phyloP scores from a whole-genome alignment of 1,140 invertebrate species.

The Cephus cinctus region DNA sequence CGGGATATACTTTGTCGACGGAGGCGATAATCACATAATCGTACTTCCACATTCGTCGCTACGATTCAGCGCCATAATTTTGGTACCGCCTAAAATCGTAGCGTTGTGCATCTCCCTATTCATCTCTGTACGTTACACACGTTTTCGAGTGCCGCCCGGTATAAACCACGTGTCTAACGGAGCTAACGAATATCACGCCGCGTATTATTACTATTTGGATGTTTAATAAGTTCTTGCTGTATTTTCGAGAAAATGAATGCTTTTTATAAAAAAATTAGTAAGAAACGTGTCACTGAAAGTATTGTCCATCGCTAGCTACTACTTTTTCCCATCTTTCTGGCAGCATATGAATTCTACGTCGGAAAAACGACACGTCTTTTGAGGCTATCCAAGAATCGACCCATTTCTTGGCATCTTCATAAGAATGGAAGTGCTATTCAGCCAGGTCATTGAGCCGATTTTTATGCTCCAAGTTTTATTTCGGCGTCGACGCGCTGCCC shows the following conservation, averaged over 20 bases:
- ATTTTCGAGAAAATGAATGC: conserved; percentile 1
- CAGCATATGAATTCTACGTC: conserved; percentile 8
- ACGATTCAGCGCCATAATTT: no score
- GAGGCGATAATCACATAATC: no score
- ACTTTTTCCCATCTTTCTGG: conserved; percentile 11
- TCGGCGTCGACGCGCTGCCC: no score
- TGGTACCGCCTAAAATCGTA: no score
- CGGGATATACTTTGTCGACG: no score
- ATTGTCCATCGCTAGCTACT: conserved; percentile 11
- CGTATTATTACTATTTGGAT: background rate
- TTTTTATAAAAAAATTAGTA: conserved; percentile 7
- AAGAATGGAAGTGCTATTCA: conserved; percentile 17
- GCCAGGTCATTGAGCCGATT: conserved; percentile 13
- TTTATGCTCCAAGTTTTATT: no score
- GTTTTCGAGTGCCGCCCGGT: no score
- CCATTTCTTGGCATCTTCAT: conserved; percentile 17
- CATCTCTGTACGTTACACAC: no score
- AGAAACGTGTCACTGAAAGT: conserved; percentile 8
- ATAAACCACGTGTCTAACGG: no score
- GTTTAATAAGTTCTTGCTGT: background rate
- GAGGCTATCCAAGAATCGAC: conserved; percentile 12
- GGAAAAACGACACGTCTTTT: conserved; percentile 17
- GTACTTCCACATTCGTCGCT: no score
- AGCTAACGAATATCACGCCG: no score
- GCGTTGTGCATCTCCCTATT: no score